phyloP scores from a whole-genome alignment of 35 echinoderm and acorn worm genomes.

The Lytechinus pictus region DNA sequence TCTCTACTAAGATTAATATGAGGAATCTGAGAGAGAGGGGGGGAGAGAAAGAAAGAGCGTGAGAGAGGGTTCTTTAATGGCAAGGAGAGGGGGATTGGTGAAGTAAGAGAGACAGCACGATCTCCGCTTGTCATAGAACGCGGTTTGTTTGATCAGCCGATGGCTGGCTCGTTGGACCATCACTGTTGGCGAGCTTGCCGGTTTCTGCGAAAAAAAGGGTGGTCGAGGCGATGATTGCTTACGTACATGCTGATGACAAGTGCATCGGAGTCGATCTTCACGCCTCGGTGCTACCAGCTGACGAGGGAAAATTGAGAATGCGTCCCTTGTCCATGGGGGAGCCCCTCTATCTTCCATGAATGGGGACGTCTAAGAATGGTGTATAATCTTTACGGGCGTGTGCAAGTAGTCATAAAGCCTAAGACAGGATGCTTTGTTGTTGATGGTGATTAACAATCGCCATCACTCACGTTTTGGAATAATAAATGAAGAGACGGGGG shows the following conservation, averaged over 20 bases:
- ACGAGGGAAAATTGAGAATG: background rate
- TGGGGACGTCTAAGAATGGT: background rate
- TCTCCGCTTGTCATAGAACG: background rate
- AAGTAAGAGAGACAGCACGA: background rate
- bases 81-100: background rate
- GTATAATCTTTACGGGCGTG: background rate
- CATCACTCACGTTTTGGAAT: background rate
- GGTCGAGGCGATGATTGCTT: background rate
- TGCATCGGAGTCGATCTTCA: background rate
- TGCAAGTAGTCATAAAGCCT: background rate
- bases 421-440: background rate
- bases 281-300: background rate
- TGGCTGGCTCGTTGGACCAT: background rate
- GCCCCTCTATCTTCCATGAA: background rate
- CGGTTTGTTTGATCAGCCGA: constrained; percentile 9
- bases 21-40: background rate
- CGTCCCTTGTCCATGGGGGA: background rate
- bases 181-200: background rate
- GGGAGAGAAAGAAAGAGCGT: background rate
- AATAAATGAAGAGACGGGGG: background rate
- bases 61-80: background rate
- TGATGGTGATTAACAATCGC: background rate
- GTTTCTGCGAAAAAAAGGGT: background rate
- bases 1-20: background rate
- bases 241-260: background rate